These are phyloP conservation scores for Microdon myrmicae DNA, from an alignment of 2,888 invertebrate genomes.

Conservation along the genomic window DNA sequence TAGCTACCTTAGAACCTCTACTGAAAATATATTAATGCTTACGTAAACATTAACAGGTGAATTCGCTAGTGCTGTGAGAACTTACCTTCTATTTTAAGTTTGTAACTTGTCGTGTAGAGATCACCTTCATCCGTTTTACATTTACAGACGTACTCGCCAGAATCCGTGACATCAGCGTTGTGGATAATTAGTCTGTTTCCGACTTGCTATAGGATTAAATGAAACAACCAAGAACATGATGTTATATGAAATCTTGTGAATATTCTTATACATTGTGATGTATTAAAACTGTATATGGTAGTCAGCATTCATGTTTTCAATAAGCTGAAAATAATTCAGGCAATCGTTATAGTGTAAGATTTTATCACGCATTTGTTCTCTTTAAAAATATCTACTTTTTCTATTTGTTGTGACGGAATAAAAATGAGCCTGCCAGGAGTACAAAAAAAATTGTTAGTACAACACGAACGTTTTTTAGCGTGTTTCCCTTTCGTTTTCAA, in stretches of 20 bases:
- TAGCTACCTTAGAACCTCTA: too few relatives aligned
- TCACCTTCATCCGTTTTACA: constrained; percentile 70
- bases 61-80: background rate
- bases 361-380: too few relatives aligned
- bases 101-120: constrained; percentile 69
- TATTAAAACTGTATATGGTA: background rate
- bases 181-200: constrained; percentile 72
- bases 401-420: too few relatives aligned
- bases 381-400: too few relatives aligned
- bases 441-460: too few relatives aligned
- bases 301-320: background rate
- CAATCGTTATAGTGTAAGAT: too few relatives aligned
- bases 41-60: too few relatives aligned
- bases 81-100: constrained; percentile 65
- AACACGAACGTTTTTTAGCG: too few relatives aligned
- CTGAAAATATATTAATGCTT: too few relatives aligned
- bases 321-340: background rate
- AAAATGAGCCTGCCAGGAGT: too few relatives aligned
- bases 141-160: constrained; percentile 87
- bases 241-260: background rate
- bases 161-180: constrained; percentile 80
- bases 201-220: constrained; percentile 60
- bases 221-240: background rate
- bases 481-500: too few relatives aligned
- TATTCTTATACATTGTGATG: background rate